Base-by-base conservation (phyloP, 2,888 invertebrate genomes). In the Lypha dubia region DNA sequence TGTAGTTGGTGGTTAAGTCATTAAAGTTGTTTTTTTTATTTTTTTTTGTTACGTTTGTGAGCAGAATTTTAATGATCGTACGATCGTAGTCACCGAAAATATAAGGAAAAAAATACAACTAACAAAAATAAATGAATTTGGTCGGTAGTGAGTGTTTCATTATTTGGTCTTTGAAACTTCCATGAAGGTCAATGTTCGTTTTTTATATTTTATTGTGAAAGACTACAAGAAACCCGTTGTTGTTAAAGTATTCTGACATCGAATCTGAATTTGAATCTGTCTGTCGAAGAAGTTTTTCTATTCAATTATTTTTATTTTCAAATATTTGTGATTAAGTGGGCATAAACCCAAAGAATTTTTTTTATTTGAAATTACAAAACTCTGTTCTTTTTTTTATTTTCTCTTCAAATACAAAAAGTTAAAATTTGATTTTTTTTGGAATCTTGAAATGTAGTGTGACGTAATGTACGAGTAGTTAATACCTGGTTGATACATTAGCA, bases 171-270 rank as follows among this genome's bases (percentile, higher is more conserved):
- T 46, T 56, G 68, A 60, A 65, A 75, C 82, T 88, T 88, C 87
- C 88, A 88, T 89, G 90, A 90, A 90, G 90, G 90, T 90, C 90
- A 90, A 90, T 89, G 90, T 87, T 90, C 90, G 90, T 89, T 87
- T 86, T 79, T 81, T 81, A 58, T 58, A 5, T 51, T 77, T 76
- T 71, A 67, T 84, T 84, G 79, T 79, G 71, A 75, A 84, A 79
- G 65, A 75, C 75, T 70, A 11, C 44, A 4, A 44, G 44, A n/a
- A 75, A 58, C 75, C 70, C n/a, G n/a, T n/a, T n/a, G n/a, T n/a
- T 79, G 49, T 73, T 73, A 41, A 80, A 80, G 67, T 56, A 63
- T 63, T 79, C n/a, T 38, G 44, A 17, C 41, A 22, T 20, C 22
- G 28, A 32, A 17, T 46, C 20, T 58, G 46, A 58, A 35, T 13